Evolutionary conservation across 2,888 invertebrate species (phyloP), one percentile per base, ranked within the genome.

Genomic region (Patella pellucida): DNA sequence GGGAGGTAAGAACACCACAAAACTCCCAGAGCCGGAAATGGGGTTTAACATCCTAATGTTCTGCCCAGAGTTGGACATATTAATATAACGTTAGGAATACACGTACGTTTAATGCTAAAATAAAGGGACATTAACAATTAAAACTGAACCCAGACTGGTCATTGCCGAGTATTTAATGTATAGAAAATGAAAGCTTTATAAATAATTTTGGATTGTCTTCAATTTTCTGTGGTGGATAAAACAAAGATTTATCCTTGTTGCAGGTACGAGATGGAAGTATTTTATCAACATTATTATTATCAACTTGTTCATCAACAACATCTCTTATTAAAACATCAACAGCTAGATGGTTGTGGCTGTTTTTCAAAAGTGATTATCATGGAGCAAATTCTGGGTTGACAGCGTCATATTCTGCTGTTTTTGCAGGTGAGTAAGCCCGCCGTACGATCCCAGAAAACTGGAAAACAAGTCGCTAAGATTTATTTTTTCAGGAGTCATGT

Each of bases 301-400:
- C 62, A 62, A 62, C 62, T 23, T 62, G 62, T 23, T 62, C 62
- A 62, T 74, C 78, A 3, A 73, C 79, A 70, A 79, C 82, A 7
- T 79, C 81, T 62, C 50, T 74, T 9, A 70, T 77, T 19, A 77
- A 84, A 3, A 79, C 73, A 7, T 85, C 87, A 11, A 76, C 79
- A 0, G 80, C 82, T 0, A 76, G 83, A n/a, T 86, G 85, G 85
- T 74, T 87, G 81, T 83, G 81, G 79, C 74, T 87, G 16, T 77
- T 83, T 72, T 86, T 87, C 72, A 79, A 76, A 56, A 84, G 83
- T 74, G 85, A 86, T 69, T 81, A 82, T 14, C 54, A 78, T 50
- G 80, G 67, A 7, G 75, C 74, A 7, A 79, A 81, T n/a, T 72
- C 68, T 68, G 85, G 85, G 0, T 80, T 86, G 9, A 56, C 69